Evolutionary conservation across 2,888 invertebrate genomes (phyloP).

Genomic region (Nymphalis urticae): DNA sequence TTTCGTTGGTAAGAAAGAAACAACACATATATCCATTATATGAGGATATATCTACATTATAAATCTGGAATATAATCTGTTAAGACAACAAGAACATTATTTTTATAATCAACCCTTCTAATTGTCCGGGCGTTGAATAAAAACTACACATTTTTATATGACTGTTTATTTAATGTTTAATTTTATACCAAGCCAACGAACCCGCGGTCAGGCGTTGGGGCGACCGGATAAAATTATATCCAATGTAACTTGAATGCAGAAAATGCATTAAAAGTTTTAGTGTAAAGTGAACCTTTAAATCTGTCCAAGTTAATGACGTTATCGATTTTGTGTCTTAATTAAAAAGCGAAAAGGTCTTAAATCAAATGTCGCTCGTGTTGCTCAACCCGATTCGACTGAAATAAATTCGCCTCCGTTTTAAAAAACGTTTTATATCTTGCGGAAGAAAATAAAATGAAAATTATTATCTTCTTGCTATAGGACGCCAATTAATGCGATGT

Average conservation of each 20-base stretch:
- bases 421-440: slow-evolving; percentile 30
- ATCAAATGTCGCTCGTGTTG: slow-evolving; percentile 18
- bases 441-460: background rate
- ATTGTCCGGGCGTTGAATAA: slow-evolving; percentile 56
- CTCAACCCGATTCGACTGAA: slow-evolving; percentile 26
- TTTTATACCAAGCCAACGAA: slow-evolving; percentile 76
- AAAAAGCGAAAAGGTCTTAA: slow-evolving; percentile 31
- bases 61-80: too few relatives aligned
- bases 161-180: slow-evolving; percentile 78
- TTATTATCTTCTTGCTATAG: background rate
- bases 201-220: slow-evolving; percentile 43
- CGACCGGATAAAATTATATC: slow-evolving; percentile 49
- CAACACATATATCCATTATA: too few relatives aligned
- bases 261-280: slow-evolving; percentile 48
- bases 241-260: slow-evolving; percentile 46
- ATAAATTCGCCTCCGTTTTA: slow-evolving; percentile 38
- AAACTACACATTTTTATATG: slow-evolving; percentile 66
- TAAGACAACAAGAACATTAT: background rate
- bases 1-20: background rate
- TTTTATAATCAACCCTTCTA: slow-evolving; percentile 48
- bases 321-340: slow-evolving; percentile 38
- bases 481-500: background rate
- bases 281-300: slow-evolving; percentile 40
- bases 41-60: too few relatives aligned
- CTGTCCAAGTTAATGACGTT: slow-evolving; percentile 39